Percentiles rank a stretch among this genome's conserved stretches.
phyloP scores from a whole-genome alignment of 2,888 invertebrate species.

The Orthosia incerta region DNA sequence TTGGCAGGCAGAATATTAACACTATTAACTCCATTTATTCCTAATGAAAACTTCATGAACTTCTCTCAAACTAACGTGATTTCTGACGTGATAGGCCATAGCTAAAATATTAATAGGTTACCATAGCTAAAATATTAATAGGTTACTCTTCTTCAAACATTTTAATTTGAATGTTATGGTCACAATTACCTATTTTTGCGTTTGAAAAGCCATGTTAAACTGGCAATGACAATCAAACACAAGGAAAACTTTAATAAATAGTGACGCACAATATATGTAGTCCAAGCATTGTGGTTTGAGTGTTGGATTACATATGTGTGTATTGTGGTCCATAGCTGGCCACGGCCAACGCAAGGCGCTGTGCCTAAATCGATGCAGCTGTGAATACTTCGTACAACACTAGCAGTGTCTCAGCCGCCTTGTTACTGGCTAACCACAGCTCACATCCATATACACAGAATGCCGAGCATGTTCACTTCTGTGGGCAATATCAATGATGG shows the following conservation, averaged over 20 bases:
- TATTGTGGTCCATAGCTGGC: constrained; percentile 69
- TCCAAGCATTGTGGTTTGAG: constrained; percentile 70
- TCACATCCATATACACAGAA: not conserved
- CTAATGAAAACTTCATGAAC: not conserved
- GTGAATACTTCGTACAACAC: constrained; percentile 39
- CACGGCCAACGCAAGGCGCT: constrained; percentile 66
- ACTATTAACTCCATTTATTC: not conserved
- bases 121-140: no score
- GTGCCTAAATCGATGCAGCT: constrained; percentile 65
- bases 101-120: no score
- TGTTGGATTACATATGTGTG: constrained; percentile 72
- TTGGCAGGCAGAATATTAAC: not conserved
- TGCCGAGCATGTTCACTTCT: constrained; percentile 9
- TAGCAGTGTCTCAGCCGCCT: constrained; percentile 30
- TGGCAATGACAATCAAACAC: constrained; percentile 45
- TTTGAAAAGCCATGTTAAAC: constrained; percentile 31
- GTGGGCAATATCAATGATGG: constrained; percentile 34
- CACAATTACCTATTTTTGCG: constrained; percentile 1
- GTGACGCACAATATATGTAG: constrained; percentile 52
- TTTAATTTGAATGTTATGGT: constrained; percentile 3
- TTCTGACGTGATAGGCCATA: not conserved
- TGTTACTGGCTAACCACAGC: not conserved
- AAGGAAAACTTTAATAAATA: constrained; percentile 56
- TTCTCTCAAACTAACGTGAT: not conserved
- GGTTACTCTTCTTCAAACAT: constrained; percentile 2